Percentiles rank a stretch among this genome's conserved stretches.
phyloP scores from a whole-genome alignment of 2,797 vertebrate species.

The Anomalospiza imberbis region DNA sequence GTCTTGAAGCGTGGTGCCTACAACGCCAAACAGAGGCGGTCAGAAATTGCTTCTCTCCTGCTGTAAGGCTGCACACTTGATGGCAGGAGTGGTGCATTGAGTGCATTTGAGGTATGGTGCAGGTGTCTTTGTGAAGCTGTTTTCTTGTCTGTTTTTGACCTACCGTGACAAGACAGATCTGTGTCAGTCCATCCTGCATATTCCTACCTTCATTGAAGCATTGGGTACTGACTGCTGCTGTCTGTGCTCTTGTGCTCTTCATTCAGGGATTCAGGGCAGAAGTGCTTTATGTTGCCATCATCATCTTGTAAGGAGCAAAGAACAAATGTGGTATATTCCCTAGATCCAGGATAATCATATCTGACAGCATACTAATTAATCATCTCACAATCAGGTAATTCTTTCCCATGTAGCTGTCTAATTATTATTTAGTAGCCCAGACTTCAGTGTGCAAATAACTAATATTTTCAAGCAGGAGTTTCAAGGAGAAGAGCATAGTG shows the following conservation, averaged over 20 bases:
- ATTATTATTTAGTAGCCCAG: slow-evolving; percentile 19
- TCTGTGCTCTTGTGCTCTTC: background rate
- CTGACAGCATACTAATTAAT: slow-evolving; percentile 41
- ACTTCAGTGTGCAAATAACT: background rate
- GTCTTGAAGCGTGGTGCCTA: background rate
- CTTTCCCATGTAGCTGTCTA: slow-evolving; percentile 36
- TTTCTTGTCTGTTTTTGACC: background rate
- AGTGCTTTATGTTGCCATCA: background rate
- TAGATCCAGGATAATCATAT: slow-evolving; percentile 17
- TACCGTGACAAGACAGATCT: background rate
- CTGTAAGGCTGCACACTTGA: background rate
- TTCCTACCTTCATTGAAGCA: background rate
- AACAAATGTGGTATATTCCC: slow-evolving; percentile 10
- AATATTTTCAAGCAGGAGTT: background rate
- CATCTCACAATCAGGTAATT: slow-evolving; percentile 40
- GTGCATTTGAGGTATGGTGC: background rate
- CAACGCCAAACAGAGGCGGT: background rate
- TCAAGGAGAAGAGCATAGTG: background rate
- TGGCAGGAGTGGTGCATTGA: background rate
- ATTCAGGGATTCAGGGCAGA: background rate
- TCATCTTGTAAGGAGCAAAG: background rate
- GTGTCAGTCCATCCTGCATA: background rate
- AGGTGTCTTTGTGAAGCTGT: background rate
- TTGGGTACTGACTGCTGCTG: background rate
- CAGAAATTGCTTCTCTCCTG: background rate